phyloP scores from a whole-genome alignment of 2,797 vertebrate genomes.

The Poecilia gillii region DNA sequence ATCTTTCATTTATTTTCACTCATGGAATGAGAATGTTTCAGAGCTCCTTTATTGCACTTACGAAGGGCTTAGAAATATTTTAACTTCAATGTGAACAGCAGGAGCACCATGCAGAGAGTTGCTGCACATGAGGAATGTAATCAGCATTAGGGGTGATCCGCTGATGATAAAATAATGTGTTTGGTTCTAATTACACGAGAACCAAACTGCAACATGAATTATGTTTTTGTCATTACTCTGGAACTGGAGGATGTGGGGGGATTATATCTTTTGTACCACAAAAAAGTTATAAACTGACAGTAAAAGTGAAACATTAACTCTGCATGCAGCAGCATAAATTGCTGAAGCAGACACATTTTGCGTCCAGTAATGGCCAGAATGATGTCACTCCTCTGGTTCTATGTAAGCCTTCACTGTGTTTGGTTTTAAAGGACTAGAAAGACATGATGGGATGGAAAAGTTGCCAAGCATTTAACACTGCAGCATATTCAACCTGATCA shows the following conservation, averaged over 20 bases:
- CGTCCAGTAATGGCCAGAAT: neutral
- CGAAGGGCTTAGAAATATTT: neutral
- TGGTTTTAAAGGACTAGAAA: neutral
- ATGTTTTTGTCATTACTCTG: neutral
- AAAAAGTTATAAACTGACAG: neutral
- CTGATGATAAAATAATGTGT: neutral
- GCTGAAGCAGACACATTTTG: neutral
- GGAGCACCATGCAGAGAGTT: neutral
- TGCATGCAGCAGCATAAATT: neutral
- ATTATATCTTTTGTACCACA: neutral
- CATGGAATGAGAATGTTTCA: neutral
- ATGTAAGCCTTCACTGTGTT: neutral
- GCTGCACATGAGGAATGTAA: neutral
- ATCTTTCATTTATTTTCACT: neutral
- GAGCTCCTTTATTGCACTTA: neutral
- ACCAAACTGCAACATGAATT: neutral
- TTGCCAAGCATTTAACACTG: neutral
- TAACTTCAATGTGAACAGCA: neutral
- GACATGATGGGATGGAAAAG: neutral
- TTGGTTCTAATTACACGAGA: neutral
- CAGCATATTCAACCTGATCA: neutral
- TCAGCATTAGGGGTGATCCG: neutral
- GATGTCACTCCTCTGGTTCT: neutral
- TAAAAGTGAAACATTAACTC: neutral
- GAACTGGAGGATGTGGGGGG: neutral